phyloP scores from a whole-genome alignment of 2,797 vertebrate species.

The Pangasius macronema region DNA sequence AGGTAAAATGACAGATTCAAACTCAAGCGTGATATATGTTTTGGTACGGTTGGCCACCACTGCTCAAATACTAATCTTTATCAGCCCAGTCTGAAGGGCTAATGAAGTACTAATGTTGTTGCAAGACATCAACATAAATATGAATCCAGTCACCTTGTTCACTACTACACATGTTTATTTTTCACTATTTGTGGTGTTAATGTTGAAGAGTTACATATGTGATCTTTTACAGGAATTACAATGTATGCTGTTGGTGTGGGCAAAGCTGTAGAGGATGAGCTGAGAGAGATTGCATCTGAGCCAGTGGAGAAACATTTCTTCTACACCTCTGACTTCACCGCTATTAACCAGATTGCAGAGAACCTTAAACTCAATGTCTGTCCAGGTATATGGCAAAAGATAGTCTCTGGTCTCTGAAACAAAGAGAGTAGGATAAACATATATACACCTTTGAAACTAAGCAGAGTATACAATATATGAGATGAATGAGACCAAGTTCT shows the following conservation, averaged over 20 bases:
- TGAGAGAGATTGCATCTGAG: conserved; percentile 89
- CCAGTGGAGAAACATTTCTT: conserved; percentile 92
- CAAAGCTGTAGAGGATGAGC: conserved; percentile 93
- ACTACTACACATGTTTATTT: not conserved
- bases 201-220: not conserved
- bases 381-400: conserved; percentile 77
- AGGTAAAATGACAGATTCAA: not conserved
- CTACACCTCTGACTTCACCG: conserved; percentile 88
- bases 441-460: not conserved
- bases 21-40: not conserved
- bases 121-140: not conserved
- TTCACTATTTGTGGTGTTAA: not conserved
- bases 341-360: conserved; percentile 90
- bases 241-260: conserved; percentile 98
- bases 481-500: not conserved
- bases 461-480: not conserved
- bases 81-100: not conserved
- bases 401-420: not conserved
- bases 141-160: not conserved
- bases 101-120: not conserved
- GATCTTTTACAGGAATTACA: conserved; percentile 78
- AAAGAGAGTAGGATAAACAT: not conserved
- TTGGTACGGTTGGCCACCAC: conserved; percentile 1
- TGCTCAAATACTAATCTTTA: not conserved
- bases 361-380: conserved; percentile 94